These are phyloP conservation scores for Synaphobranchus kaupii DNA, from an alignment of 2,797 vertebrate genomes.

Conservation along the genomic window DNA sequence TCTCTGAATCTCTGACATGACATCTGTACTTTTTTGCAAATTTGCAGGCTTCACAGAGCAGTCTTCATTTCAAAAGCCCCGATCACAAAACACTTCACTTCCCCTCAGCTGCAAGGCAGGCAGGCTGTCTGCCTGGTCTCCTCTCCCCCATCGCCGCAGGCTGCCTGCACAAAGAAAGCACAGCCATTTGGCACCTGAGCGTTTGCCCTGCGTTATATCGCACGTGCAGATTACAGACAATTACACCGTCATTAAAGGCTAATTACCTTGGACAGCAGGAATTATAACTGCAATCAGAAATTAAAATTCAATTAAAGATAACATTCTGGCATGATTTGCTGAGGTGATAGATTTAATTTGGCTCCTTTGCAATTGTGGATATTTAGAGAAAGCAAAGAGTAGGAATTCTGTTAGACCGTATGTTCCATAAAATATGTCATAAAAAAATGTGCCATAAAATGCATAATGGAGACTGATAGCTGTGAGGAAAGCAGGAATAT, in stretches of 20 bases:
- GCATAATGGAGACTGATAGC: conserved; percentile 29
- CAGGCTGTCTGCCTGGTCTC: conserved; percentile 47
- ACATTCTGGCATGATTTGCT: conserved; percentile 59
- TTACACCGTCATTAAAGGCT: conserved; percentile 69
- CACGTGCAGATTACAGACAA: conserved; percentile 58
- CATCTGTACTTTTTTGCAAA: conserved; percentile 40
- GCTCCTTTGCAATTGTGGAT: conserved; percentile 64
- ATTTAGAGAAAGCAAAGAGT: conserved; percentile 60
- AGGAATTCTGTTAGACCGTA: not conserved
- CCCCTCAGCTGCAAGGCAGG: conserved; percentile 59
- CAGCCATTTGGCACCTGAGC: conserved; percentile 61
- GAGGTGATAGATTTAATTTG: conserved; percentile 66
- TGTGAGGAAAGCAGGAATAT: not conserved
- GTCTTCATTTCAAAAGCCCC: conserved; percentile 31
- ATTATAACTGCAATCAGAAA: conserved; percentile 60
- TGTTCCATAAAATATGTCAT: conserved; percentile 44
- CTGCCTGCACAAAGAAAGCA: conserved; percentile 47
- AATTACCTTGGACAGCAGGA: conserved; percentile 67
- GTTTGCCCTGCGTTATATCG: conserved; percentile 54
- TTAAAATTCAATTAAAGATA: conserved; percentile 57
- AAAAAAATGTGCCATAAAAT: conserved; percentile 54
- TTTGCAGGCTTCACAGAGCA: conserved; percentile 49
- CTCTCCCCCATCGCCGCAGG: conserved; percentile 45
- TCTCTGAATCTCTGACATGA: conserved; percentile 47
- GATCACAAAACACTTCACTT: conserved; percentile 32